Evolutionary conservation across 37 sponge, comb jelly and placozoan genomes (phyloP).

Genomic region (Theonella swinhoei): DNA sequence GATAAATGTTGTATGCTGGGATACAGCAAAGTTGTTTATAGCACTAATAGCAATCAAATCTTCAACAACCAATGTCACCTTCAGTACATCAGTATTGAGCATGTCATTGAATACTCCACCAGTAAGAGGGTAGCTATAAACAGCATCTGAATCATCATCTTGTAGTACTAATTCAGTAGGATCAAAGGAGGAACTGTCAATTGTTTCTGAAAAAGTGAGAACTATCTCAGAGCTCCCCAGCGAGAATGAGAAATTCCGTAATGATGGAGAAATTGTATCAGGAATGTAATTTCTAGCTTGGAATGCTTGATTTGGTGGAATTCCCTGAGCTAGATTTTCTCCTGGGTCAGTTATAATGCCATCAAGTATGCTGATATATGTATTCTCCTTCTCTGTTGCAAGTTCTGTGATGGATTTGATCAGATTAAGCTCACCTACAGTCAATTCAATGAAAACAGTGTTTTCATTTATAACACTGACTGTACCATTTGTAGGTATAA

Average conservation of each 20-base stretch:
- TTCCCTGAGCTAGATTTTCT: slow-evolving; percentile 55
- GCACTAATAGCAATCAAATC: slow-evolving; percentile 64
- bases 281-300: slow-evolving; percentile 36
- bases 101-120: slow-evolving; percentile 29
- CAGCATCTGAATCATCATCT: slow-evolving; percentile 39
- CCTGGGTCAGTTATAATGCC: slow-evolving; percentile 69
- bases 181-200: slow-evolving; percentile 55
- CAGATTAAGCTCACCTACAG: slow-evolving; percentile 55
- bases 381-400: slow-evolving; percentile 50
- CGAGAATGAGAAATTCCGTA: slow-evolving; percentile 64
- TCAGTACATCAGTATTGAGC: slow-evolving; percentile 44
- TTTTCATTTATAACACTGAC: neutral
- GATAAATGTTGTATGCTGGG: slow-evolving; percentile 57
- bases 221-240: slow-evolving; percentile 52
- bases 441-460: slow-evolving; percentile 23
- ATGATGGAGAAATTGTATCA: slow-evolving; percentile 72
- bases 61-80: slow-evolving; percentile 25
- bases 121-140: slow-evolving; percentile 54
- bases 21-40: slow-evolving; percentile 46
- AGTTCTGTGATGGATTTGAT: slow-evolving; percentile 61
- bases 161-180: slow-evolving; percentile 65
- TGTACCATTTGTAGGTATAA: slow-evolving; percentile 36
- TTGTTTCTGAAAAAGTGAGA: slow-evolving; percentile 85
- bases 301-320: slow-evolving; percentile 25
- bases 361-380: slow-evolving; percentile 65